phyloP scores from a whole-genome alignment of 2,797 vertebrate genomes.

The Sternotherus odoratus region DNA sequence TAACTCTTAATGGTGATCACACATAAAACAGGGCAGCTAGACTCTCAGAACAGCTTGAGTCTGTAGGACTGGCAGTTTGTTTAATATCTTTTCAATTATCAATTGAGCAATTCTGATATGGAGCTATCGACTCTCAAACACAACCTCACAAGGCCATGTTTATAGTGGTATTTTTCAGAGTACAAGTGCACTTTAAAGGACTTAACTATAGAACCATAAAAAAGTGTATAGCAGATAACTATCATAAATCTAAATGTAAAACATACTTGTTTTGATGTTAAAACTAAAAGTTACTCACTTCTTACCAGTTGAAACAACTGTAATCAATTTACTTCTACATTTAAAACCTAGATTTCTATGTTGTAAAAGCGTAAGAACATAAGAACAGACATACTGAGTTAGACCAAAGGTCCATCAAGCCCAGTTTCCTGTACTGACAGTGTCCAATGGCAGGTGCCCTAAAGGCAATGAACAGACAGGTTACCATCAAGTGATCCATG shows the following conservation, averaged over 20 bases:
- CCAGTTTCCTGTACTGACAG: too few species aligned
- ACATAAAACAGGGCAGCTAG: background rate
- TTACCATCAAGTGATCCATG: too few species aligned
- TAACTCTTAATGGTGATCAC: background rate
- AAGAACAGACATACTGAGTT: too few species aligned
- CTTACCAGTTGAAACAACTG: slow-evolving; percentile 35
- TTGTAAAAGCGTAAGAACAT: background rate
- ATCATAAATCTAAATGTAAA: background rate
- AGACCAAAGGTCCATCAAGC: too few species aligned
- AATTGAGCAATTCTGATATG: background rate
- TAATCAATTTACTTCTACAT: slow-evolving; percentile 39
- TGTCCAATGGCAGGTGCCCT: too few species aligned
- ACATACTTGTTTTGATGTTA: accelerated
- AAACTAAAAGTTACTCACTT: slow-evolving; percentile 18
- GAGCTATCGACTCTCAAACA: background rate
- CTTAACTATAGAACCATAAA: background rate
- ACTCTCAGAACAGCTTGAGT: background rate
- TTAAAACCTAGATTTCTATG: slow-evolving; percentile 45
- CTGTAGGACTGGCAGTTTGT: background rate
- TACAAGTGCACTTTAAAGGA: background rate
- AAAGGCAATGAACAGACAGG: too few species aligned
- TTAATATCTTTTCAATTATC: background rate
- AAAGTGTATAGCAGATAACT: background rate
- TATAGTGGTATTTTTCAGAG: background rate
- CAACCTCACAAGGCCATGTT: accelerated